Base-by-base conservation (phyloP, 1,140 invertebrate genomes). In the Rhizoglyphus robini region DNA sequence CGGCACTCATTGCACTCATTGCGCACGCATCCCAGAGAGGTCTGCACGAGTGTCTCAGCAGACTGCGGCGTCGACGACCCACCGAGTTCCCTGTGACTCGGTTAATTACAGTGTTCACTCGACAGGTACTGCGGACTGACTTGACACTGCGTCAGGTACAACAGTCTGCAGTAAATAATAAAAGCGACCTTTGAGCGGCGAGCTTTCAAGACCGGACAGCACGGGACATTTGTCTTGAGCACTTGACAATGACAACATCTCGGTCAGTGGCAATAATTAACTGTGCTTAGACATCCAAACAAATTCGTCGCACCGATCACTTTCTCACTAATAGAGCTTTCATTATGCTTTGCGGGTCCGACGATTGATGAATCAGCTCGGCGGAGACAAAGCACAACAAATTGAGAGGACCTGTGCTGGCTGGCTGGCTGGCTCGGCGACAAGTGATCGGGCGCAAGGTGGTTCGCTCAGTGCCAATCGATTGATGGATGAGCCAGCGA, bases 371-470 rank as follows among this genome's bases (percentile, higher is more conserved):
- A 54, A 54, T 54, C 31, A 54, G 8, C 51, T 54, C 8, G 23
- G 8, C 15, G 51, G 51, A 54, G 51, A 54, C 51, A 54, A 54
- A 54, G 51, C 51, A 54, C 23, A 54, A 54, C 51, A 54, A 54
- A 54, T 54, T 54, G 51, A 8, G 51, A 54, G 8, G 23, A 32
- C 51, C 15, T 41, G 36, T 41, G 36, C 8, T 18, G 8, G 36
- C 18, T 11, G 18, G 36, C 18, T 8, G 23, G 8, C 51, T 32
- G 51, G 23, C 51, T 54, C 23, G 23, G 51, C 51, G 51, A 54
- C 51, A 54, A 54, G 51, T 54, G 51, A 25, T 54, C 51, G 51
- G 51, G 51, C 51, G 51, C 51, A 54, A 54, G 51, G 51, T 54
- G 51, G 51, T 20, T 27, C 8, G 51, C 51, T 54, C 51, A 54